Evolutionary conservation across 2,113 vertebrate species (phyloP), one percentile per base, ranked within the genome.

Genomic region (Pelecanoides urinatrix): DNA sequence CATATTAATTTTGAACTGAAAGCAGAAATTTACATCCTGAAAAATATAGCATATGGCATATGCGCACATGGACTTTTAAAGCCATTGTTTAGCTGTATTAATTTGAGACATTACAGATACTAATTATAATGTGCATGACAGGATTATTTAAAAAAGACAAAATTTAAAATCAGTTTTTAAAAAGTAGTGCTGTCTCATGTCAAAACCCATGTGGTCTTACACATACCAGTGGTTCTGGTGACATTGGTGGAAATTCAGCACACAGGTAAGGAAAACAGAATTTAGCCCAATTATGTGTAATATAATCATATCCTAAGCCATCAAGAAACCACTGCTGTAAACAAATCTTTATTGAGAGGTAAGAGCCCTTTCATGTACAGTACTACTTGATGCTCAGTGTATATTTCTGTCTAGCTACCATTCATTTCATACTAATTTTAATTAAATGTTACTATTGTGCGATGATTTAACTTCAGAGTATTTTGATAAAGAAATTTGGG

Each of bases 281-380:
- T 92, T 90, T 75, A 86, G 49, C 50, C 62, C 34, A 76, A 76
- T 50, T 84, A 73, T 22, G 27, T 74, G 62, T 75, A 84, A 86
- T 38, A 63, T n/a, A 58, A 13, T 61, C 89, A 68, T 91, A 82
- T 47, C 78, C 8, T 85, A 95, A 95, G 44, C 84, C 86, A 96
- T 73, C 61, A 95, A 90, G 79, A 97, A 96, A 93, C 61, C 93
- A 91, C n/a, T 86, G 58, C 40, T 94, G 88, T 97, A 96, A 95
- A 97, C 97, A 97, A 89, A 93, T 90, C 66, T 85, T 95, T 96
- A 97, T 88, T 87, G 94, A 97, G 97, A 98, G 93, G 86, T 97
- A 97, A 96, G 62, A 94, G 87, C 95, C 97, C 96, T 97, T 95
- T 96, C 96, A 95, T 56, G 55, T 96, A 97, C 79, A 97, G 86